A percentile compares a stretch with the other conserved stretches of the same genome.
Evolutionary conservation across 2,888 invertebrate genomes (phyloP).

Genomic region (Fissipunctia ypsillon): DNA sequence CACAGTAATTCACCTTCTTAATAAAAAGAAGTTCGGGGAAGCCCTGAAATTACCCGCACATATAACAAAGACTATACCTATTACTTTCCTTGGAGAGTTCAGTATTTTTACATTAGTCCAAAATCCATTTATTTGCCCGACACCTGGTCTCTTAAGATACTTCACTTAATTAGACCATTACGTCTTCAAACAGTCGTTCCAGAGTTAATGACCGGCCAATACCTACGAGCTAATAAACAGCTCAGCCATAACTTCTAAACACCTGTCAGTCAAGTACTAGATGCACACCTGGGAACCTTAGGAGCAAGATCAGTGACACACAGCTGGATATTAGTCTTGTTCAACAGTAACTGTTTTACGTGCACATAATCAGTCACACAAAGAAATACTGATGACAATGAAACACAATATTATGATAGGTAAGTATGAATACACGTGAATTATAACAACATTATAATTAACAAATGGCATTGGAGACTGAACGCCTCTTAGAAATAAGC

Average conservation of each 20-base stretch:
- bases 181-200: slow-evolving; percentile 11
- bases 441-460: neutral
- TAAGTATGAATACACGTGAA: neutral
- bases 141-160: slow-evolving; percentile 1
- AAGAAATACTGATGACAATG: neutral
- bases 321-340: slow-evolving; percentile 9
- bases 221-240: slow-evolving; percentile 41
- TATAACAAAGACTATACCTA: neutral
- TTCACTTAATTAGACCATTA: slow-evolving; percentile 1
- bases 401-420: neutral
- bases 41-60: neutral
- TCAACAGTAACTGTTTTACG: neutral
- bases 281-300: slow-evolving; percentile 8
- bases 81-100: neutral
- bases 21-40: too few species aligned
- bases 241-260: slow-evolving; percentile 34
- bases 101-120: neutral
- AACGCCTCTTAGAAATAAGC: too few species aligned
- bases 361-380: neutral
- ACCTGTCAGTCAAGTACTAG: slow-evolving; percentile 28
- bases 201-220: slow-evolving; percentile 29
- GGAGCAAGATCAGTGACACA: neutral
- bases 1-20: neutral
- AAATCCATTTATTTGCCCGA: neutral
- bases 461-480: too few species aligned